Evolutionary conservation across 2,113 vertebrate species (phyloP).

Genomic region (Oxyruncus cristatus): DNA sequence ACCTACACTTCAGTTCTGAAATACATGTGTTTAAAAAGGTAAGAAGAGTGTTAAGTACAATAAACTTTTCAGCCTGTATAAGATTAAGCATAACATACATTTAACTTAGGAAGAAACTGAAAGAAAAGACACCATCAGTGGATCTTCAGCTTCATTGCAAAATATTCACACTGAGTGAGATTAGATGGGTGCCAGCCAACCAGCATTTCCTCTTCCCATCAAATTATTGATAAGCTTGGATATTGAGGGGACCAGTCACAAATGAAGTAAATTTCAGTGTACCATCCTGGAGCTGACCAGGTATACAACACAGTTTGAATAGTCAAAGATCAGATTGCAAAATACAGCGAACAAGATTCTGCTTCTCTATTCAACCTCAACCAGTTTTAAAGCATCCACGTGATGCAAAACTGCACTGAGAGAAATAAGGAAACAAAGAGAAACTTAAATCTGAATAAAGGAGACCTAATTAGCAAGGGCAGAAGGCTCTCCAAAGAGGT

Average conservation of each 20-base stretch:
- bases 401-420: rapidly evolving
- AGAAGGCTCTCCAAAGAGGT: neutral
- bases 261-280: neutral
- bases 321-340: neutral
- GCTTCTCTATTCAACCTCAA: neutral
- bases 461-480: neutral
- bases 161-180: neutral
- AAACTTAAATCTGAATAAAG: neutral
- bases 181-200: neutral
- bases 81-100: neutral
- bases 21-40: neutral
- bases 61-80: neutral
- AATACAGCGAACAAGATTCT: neutral
- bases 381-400: neutral
- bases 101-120: neutral
- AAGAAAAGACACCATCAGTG: neutral
- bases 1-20: neutral
- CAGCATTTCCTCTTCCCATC: neutral
- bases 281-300: neutral
- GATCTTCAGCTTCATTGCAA: neutral
- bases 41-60: neutral
- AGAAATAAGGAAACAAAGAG: neutral
- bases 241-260: neutral
- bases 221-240: neutral
- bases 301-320: neutral